Evolutionary conservation across 2,797 vertebrate genomes (phyloP), one percentile per base, ranked within the genome.

Genomic region (Lepus townsendii): DNA sequence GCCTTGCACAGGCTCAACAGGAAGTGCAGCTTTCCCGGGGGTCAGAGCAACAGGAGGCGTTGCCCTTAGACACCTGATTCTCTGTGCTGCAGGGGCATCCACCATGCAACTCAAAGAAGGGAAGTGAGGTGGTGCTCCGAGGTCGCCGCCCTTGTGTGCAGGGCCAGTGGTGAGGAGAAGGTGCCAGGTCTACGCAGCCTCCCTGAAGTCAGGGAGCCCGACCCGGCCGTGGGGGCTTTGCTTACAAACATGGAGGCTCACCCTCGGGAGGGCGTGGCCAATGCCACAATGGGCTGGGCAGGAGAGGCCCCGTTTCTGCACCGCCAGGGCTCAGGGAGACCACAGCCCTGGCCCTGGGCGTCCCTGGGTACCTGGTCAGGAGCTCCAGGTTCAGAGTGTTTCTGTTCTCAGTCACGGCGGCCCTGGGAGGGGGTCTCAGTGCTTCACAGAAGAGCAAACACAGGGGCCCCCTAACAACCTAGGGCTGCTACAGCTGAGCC

Each of bases 191-290:
- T 16, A 57, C 13, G 17, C 54, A 57, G 11, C 0, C 0, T 30
- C 26, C 0, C 26, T 20, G 6, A 27, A 50, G 76, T 17, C 3
- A 57, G 1, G 24, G 30, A 19, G 14, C 62, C 7, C 8, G 0
- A 19, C 11, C 52, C 10, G 13, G 30, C 17, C 16, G 62, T 13
- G 57, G 10, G 16, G 10, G 16, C 27, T 5, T 66, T 14, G 50
- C 35, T 83, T 32, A 22, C 4, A 20, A 30, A 22, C 62, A 0
- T 27, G 22, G 42, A 16, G 54, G 30, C 35, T 73, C 12, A 6
- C 13, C 47, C 52, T 65, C 62, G 3, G 2, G 9, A 60, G 38
- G 68, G 27, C 0, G 0, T 30, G 50, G 32, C 30, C 7, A 27
- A 2, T 12, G 3, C 27, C 11, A 10, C 0, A 3, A 0, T 8